A percentile compares a stretch with the other conserved stretches of the same genome.
These are phyloP conservation scores for Pyrrhopygopsis socrates DNA, from an alignment of 2,888 invertebrate species.

Conservation along the genomic window DNA sequence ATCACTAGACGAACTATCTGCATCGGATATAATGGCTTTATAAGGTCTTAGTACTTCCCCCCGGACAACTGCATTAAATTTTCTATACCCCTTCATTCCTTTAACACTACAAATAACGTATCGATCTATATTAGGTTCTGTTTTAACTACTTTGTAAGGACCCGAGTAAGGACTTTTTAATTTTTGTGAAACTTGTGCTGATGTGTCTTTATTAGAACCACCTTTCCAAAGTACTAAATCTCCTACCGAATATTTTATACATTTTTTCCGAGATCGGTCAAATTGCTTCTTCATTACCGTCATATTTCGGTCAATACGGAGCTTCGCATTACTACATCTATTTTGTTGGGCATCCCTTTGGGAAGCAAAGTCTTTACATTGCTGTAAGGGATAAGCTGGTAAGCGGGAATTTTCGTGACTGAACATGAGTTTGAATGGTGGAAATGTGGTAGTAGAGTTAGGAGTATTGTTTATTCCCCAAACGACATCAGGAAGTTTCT, in stretches of 20 bases:
- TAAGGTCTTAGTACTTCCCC: neutral
- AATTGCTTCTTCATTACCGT: neutral
- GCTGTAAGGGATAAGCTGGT: neutral
- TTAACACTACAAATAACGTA: neutral
- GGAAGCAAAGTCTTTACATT: too few species aligned
- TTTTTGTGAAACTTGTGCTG: neutral
- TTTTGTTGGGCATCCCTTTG: too few species aligned
- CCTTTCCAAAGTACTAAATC: neutral
- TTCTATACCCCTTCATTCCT: neutral
- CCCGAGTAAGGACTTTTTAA: conserved; percentile 12
- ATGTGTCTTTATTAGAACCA: neutral
- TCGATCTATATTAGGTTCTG: conserved; percentile 31
- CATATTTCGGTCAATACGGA: neutral
- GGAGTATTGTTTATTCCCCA: conserved; percentile 77
- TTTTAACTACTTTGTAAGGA: conserved; percentile 55
- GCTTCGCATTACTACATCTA: neutral
- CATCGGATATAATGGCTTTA: neutral
- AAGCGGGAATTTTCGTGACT: neutral
- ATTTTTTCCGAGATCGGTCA: neutral
- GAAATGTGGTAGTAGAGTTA: conserved; percentile 38
- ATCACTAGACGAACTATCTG: neutral
- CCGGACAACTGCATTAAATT: neutral
- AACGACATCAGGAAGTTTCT: conserved; percentile 52
- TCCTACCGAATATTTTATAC: neutral
- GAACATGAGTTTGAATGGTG: conserved; percentile 50